phyloP scores from a whole-genome alignment of 2,888 invertebrate species.

The Pristionchus fissidentatus region DNA sequence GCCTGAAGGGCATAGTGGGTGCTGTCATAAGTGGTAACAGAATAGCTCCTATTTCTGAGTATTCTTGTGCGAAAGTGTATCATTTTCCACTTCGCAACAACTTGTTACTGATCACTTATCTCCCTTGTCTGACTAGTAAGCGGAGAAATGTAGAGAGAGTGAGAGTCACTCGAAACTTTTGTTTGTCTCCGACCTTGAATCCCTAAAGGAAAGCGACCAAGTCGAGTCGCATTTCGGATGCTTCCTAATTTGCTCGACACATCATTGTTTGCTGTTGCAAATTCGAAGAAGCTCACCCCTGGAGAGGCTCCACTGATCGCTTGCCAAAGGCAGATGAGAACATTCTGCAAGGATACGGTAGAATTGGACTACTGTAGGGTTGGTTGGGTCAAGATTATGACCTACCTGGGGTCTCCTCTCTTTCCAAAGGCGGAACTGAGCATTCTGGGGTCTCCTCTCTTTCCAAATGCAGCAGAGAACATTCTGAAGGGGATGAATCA shows the following conservation, averaged over 20 bases:
- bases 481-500: slow-evolving; percentile 17
- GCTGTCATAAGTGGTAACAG: too few relatives aligned
- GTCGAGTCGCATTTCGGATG: not conserved
- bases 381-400: too few relatives aligned
- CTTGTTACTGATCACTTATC: too few relatives aligned
- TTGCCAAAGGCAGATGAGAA: slow-evolving; percentile 35
- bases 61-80: too few relatives aligned
- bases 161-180: too few relatives aligned
- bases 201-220: slow-evolving; percentile 3
- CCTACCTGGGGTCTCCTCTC: slow-evolving; percentile 26
- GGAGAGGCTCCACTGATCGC: not conserved
- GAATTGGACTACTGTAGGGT: not conserved
- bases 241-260: not conserved
- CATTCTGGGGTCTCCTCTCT: slow-evolving; percentile 31
- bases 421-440: slow-evolving; percentile 16
- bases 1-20: too few relatives aligned
- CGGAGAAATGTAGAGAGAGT: too few relatives aligned
- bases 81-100: too few relatives aligned
- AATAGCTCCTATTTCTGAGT: too few relatives aligned
- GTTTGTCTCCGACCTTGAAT: not conserved
- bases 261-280: not conserved
- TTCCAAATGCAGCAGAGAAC: slow-evolving; percentile 37
- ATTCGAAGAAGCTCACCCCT: slow-evolving; percentile 4
- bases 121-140: too few relatives aligned
- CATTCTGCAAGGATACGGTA: not conserved